These are phyloP conservation scores for Antrozous pallidus DNA, from an alignment of 2,797 vertebrate species.

Conservation along the genomic window DNA sequence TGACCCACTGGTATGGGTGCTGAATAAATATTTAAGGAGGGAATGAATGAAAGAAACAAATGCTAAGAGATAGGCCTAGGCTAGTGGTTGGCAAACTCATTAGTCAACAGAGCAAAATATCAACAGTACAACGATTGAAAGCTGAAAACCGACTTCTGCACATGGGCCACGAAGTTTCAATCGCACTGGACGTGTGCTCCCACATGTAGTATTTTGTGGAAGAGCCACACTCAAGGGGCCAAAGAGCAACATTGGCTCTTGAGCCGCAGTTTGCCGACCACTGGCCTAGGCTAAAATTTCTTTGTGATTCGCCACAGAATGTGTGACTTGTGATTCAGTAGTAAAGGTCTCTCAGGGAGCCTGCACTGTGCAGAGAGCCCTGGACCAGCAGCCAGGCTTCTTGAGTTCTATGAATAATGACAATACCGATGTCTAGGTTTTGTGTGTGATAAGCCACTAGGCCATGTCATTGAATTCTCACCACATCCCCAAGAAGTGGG, in stretches of 20 bases:
- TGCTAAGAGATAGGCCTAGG: background rate
- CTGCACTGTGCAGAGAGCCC: background rate
- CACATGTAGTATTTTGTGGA: too few species aligned
- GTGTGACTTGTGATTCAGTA: background rate
- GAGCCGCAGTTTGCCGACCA: too few species aligned
- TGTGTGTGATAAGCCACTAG: background rate
- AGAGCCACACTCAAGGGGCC: too few species aligned
- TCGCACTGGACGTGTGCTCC: too few species aligned
- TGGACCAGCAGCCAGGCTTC: background rate
- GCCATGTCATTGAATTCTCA: background rate
- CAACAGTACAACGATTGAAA: too few species aligned
- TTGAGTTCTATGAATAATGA: background rate
- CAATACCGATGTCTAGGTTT: background rate
- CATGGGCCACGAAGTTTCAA: too few species aligned
- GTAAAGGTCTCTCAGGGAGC: background rate
- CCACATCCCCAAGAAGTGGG: background rate
- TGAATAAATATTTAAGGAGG: background rate
- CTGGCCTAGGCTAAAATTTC: background rate
- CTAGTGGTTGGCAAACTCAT: too few species aligned
- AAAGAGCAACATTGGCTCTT: too few species aligned
- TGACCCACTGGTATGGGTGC: background rate
- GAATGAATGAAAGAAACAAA: background rate
- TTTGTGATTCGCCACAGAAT: background rate
- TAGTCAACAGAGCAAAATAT: too few species aligned
- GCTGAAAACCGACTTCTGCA: too few species aligned